A percentile compares a stretch with the other conserved stretches of the same genome.
Conservation (phyloP, 2,888 invertebrate species). For the Patella ulyssiponensis region DNA sequence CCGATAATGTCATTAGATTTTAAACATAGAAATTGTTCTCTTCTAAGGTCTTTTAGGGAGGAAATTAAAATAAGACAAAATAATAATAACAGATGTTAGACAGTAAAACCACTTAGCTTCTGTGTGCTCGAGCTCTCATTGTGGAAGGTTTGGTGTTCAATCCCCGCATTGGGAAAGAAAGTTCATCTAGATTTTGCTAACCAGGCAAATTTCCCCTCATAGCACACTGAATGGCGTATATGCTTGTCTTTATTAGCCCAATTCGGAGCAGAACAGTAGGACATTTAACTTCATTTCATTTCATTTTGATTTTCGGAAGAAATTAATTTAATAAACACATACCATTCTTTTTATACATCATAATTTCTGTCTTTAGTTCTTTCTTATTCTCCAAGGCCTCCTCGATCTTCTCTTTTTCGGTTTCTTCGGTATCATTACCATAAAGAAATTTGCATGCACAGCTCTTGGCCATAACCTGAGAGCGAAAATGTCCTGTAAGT, state of each 20-base stretch:
- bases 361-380: constrained; percentile 93
- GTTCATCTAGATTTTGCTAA: no score
- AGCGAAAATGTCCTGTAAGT: constrained; percentile 98
- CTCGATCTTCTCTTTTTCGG: constrained; percentile 90
- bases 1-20: no score
- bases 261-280: no score
- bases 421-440: constrained; percentile 91
- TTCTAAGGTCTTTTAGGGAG: no score
- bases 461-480: constrained; percentile 88
- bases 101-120: no score
- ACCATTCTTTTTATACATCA: constrained; percentile 96
- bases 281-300: neutral
- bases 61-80: no score
- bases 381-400: constrained; percentile 89
- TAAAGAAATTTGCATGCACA: constrained; percentile 91
- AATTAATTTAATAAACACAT: constrained; percentile 69
- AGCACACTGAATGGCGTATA: no score
- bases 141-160: neutral
- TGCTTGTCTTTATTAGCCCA: no score
- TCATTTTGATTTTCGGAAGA: neutral
- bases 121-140: no score
- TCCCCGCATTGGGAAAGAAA: neutral
- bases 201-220: no score
- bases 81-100: no score
- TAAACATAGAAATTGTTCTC: no score